Evolutionary conservation across 2,888 invertebrate genomes (phyloP).

Genomic region (Lydus trimaculatus): DNA sequence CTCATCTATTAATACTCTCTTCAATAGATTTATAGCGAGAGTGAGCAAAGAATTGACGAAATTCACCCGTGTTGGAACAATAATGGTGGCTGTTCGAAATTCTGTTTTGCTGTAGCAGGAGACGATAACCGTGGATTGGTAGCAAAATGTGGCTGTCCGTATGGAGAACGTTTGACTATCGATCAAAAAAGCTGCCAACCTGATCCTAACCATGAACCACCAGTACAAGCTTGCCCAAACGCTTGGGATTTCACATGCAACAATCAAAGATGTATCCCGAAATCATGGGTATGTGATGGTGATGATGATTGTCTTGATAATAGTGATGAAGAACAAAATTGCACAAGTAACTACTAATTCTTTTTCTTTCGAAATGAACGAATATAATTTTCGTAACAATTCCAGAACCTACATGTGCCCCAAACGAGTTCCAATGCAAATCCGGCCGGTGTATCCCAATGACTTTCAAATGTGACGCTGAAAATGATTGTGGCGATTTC

Average conservation of each 20-base stretch:
- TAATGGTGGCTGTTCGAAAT: slow-evolving; percentile 92
- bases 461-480: slow-evolving; percentile 92
- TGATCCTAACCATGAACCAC: slow-evolving; percentile 87
- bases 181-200: slow-evolving; percentile 76
- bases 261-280: slow-evolving; percentile 90
- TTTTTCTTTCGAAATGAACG: neutral
- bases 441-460: slow-evolving; percentile 91
- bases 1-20: neutral
- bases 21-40: slow-evolving; percentile 71
- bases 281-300: slow-evolving; percentile 95
- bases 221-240: slow-evolving; percentile 88
- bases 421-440: slow-evolving; percentile 92
- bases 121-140: slow-evolving; percentile 67
- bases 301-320: slow-evolving; percentile 96
- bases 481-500: slow-evolving; percentile 96
- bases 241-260: slow-evolving; percentile 94
- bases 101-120: slow-evolving; percentile 90
- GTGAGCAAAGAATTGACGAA: slow-evolving; percentile 73
- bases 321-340: slow-evolving; percentile 94
- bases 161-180: slow-evolving; percentile 81
- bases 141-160: slow-evolving; percentile 89
- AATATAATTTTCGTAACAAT: slow-evolving; percentile 27
- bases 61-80: slow-evolving; percentile 83
- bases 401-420: slow-evolving; percentile 86
- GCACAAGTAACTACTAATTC: slow-evolving; percentile 72